Conservation (phyloP, 2,113 vertebrate genomes). For the Spizaetus ornatus region DNA sequence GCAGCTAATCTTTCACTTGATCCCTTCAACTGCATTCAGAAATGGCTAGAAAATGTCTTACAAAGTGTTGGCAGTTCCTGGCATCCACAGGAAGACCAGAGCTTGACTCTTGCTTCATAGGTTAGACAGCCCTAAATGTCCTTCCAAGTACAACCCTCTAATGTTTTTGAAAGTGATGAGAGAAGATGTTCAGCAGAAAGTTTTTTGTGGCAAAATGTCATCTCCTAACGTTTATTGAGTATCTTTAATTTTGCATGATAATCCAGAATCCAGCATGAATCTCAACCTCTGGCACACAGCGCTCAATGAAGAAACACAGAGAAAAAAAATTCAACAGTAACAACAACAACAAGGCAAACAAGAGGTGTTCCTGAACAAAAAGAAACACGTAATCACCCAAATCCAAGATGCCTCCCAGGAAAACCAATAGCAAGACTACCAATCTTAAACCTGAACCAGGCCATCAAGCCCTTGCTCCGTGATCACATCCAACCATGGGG, state of each 20-base stretch:
- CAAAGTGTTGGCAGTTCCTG: background rate
- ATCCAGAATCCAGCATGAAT: background rate
- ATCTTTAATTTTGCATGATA: background rate
- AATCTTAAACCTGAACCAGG: background rate
- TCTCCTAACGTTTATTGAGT: background rate
- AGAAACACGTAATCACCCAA: background rate
- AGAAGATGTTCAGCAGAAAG: background rate
- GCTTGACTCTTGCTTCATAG: background rate
- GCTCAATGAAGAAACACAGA: background rate
- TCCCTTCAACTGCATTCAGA: background rate
- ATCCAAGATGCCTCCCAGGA: background rate
- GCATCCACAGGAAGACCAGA: background rate
- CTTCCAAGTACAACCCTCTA: background rate
- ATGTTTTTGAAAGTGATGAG: background rate
- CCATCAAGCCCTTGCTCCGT: background rate
- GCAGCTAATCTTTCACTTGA: background rate
- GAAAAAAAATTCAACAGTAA: background rate
- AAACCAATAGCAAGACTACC: background rate
- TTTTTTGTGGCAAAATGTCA: background rate
- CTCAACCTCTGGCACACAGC: background rate
- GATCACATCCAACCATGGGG: background rate
- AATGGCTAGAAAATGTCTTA: background rate
- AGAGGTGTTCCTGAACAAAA: background rate
- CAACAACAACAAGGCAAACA: background rate
- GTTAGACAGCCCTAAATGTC: background rate